phyloP scores from a whole-genome alignment of 2,797 vertebrate genomes.

The Emydoidea blandingii region DNA sequence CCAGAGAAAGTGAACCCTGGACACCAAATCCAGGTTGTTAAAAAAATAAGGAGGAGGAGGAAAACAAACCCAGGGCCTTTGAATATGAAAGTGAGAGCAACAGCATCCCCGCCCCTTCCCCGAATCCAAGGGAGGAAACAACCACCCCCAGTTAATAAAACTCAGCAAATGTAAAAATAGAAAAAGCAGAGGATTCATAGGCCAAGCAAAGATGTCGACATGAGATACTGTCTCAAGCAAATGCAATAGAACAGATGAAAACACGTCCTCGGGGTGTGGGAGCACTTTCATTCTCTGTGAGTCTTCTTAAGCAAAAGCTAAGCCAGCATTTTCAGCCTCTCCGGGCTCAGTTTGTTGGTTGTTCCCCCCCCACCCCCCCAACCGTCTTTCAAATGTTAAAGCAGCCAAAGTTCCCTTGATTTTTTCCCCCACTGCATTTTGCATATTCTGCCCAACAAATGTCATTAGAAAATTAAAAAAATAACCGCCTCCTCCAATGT shows the following conservation, averaged over 20 bases:
- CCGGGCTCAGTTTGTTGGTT: constrained; percentile 1
- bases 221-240: constrained; percentile 55
- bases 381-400: constrained; percentile 33
- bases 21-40: not conserved
- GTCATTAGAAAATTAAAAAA: not conserved
- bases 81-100: constrained; percentile 7
- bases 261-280: not conserved
- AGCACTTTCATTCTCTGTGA: not conserved
- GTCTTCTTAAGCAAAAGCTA: constrained; percentile 31
- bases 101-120: not conserved
- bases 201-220: constrained; percentile 38
- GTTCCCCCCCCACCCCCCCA: not conserved
- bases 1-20: constrained; percentile 25
- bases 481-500: not conserved
- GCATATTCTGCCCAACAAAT: not conserved
- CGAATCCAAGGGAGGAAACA: constrained; percentile 37
- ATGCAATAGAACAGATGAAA: constrained; percentile 63
- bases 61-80: not conserved
- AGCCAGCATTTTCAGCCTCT: not conserved
- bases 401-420: not conserved
- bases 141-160: constrained; percentile 50
- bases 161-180: constrained; percentile 48
- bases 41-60: not conserved
- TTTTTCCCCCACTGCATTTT: constrained; percentile 14
- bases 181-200: constrained; percentile 48